These are phyloP conservation scores for Noctua pronuba DNA, from an alignment of 2,888 invertebrate species.

Conservation along the genomic window DNA sequence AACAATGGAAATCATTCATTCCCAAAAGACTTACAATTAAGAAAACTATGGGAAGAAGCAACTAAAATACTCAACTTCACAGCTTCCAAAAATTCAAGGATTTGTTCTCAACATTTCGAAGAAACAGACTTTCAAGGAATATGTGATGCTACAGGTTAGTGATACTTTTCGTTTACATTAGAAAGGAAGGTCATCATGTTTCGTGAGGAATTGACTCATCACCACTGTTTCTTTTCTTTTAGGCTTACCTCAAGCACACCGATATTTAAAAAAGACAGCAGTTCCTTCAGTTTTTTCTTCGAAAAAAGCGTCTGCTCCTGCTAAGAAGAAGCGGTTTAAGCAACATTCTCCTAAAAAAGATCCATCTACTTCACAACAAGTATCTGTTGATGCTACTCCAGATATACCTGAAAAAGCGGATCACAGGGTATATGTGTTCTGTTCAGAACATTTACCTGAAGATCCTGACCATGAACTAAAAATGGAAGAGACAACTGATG, in stretches of 20 bases:
- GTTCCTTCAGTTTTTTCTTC: not conserved
- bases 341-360: not conserved
- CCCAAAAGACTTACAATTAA: not conserved
- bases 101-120: constrained; percentile 4
- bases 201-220: not conserved
- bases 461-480: not conserved
- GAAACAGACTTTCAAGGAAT: constrained; percentile 1
- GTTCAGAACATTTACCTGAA: constrained; percentile 1
- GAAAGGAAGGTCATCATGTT: too few species aligned
- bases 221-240: not conserved
- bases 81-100: constrained; percentile 4
- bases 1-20: constrained; percentile 7
- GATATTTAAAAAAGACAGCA: constrained; percentile 4
- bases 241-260: not conserved
- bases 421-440: constrained; percentile 6
- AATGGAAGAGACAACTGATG: constrained; percentile 6
- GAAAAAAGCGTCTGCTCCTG: not conserved
- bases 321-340: not conserved
- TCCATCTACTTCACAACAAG: not conserved
- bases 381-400: not conserved
- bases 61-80: not conserved
- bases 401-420: not conserved
- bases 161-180: not conserved
- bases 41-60: constrained; percentile 1
- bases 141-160: constrained; percentile 6